Evolutionary conservation across 92 coral and sea anemone species (phyloP).

Genomic region (Heliopora coerulea): DNA sequence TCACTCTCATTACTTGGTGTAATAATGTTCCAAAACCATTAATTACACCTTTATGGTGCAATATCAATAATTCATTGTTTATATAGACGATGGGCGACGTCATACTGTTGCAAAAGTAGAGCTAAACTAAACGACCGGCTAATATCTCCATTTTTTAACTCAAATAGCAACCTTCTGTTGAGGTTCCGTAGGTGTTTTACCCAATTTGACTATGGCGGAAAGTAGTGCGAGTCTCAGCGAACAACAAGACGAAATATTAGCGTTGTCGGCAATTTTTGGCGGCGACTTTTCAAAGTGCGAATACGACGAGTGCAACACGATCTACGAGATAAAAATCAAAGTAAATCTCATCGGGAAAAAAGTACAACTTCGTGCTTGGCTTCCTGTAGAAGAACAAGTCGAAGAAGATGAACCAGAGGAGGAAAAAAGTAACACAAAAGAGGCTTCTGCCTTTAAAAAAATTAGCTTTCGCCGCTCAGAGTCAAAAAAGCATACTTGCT

Average conservation of each 20-base stretch:
- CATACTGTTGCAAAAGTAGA: too few relatives aligned
- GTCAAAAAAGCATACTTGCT: slow-evolving; percentile 68
- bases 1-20: neutral
- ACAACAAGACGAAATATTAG: slow-evolving; percentile 77
- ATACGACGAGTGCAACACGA: slow-evolving; percentile 34
- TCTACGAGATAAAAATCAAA: slow-evolving; percentile 62
- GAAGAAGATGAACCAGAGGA: slow-evolving; percentile 2
- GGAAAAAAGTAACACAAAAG: neutral
- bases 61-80: neutral
- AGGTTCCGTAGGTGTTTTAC: too few relatives aligned
- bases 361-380: slow-evolving; percentile 67
- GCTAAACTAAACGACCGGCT: neutral
- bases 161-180: slow-evolving; percentile 2
- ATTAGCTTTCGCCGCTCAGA: slow-evolving; percentile 62
- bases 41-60: neutral
- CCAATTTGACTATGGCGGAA: slow-evolving; percentile 15
- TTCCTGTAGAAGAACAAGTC: slow-evolving; percentile 56
- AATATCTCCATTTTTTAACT: neutral
- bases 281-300: slow-evolving; percentile 59
- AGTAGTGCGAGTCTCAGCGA: slow-evolving; percentile 46
- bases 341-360: slow-evolving; percentile 62
- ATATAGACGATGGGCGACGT: neutral
- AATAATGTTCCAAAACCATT: neutral
- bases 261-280: slow-evolving; percentile 76
- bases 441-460: slow-evolving; percentile 36